Evolutionary conservation across 2,888 invertebrate species (phyloP), one percentile per base, ranked within the genome.

Genomic region (Drosophila austrosaltans): DNA sequence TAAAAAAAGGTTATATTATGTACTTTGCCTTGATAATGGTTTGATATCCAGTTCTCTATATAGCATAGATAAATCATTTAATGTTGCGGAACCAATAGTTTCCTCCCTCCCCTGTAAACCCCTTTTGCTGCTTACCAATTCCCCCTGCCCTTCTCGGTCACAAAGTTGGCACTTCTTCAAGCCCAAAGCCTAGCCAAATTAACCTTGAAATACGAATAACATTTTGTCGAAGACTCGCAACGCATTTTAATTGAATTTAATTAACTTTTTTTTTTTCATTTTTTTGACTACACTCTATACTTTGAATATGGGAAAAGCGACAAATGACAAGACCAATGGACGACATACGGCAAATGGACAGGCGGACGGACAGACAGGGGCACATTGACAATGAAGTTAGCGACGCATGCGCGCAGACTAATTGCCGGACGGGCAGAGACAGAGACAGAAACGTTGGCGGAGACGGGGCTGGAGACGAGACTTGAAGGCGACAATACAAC

Each of bases 231-330:
- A 87, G 82, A 89, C 89, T 71, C 77, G 87, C 78, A 57, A 74
- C 89, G 85, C 85, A 86, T 86, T 86, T 86, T 86, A 89, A 86
- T 86, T 86, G 82, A 89, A 87, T 87, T 89, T 89, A 86, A 86
- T 86, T 89, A 89, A 82, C 77, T 84, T 87, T 83, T 82, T 70
- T 73, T 76, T 48, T 48, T 25, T 44, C 20, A 30, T 44, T 22
- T 48, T 20, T 48, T 7, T 20, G 67, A 72, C 69, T 78, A 78
- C 73, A 76, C 58, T 77, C 78, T 72, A 88, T 88, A 81, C 84
- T 87, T 89, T 81, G 87, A 78, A 83, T 88, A 88, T 86, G 89
- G 83, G 81, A 88, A 83, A 75, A 87, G 70, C 75, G 64, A 58
- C 69, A 53, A 65, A 66, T 56, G 69, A 30, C 40, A 53, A 54